Percentiles rank a stretch among this genome's conserved stretches.
Conservation (phyloP, 2,797 vertebrate species). For the Malacoctenus gilli region DNA sequence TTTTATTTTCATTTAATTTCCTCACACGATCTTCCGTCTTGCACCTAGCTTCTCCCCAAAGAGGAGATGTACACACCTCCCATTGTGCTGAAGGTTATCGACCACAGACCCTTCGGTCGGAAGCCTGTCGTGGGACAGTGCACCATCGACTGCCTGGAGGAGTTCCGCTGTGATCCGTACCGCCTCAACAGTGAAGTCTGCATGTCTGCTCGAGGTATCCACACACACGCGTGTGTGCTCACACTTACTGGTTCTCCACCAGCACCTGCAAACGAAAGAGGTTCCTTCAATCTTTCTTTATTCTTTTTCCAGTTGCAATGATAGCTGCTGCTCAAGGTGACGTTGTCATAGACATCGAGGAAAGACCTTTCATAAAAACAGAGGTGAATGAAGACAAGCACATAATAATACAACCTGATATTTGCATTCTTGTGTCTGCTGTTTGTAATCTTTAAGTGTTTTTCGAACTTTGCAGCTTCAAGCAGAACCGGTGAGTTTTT, state of each 20-base stretch:
- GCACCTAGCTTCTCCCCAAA: slow-evolving; percentile 91
- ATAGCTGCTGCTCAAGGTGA: slow-evolving; percentile 83
- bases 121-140: slow-evolving; percentile 96
- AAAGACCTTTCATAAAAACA: slow-evolving; percentile 82
- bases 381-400: slow-evolving; percentile 80
- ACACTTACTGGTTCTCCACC: neutral
- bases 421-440: neutral
- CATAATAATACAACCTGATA: neutral
- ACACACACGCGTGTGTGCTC: neutral
- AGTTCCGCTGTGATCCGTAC: slow-evolving; percentile 93
- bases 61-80: slow-evolving; percentile 95
- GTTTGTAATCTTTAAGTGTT: slow-evolving; percentile 24
- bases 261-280: no score
- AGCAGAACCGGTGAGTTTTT: slow-evolving; percentile 71
- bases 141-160: slow-evolving; percentile 89
- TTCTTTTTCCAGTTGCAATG: slow-evolving; percentile 79
- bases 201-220: slow-evolving; percentile 88
- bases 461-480: slow-evolving; percentile 61
- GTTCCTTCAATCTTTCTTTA: neutral
- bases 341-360: slow-evolving; percentile 89
- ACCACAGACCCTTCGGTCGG: slow-evolving; percentile 94
- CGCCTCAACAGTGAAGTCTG: slow-evolving; percentile 69
- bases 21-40: neutral
- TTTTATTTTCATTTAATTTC: no score
- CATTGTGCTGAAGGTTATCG: slow-evolving; percentile 93